Base-by-base conservation (phyloP, 2,797 vertebrate genomes). In the Rhadinocentrus ornatus region DNA sequence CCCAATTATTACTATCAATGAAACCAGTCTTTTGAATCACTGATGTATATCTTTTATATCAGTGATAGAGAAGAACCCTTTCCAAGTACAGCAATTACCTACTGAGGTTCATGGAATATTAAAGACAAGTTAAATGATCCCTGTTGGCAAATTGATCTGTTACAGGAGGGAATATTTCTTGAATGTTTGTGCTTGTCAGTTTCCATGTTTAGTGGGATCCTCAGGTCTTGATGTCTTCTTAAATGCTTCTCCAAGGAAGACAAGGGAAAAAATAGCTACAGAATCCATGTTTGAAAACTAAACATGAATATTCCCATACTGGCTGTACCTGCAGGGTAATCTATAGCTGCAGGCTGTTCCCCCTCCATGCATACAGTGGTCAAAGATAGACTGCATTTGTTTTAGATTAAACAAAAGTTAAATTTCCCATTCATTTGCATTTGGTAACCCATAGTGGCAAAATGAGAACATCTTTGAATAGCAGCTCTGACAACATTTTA, bases 1-100 rank as follows among this genome's bases (percentile, higher is more conserved):
- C 77, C 65, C 4, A 8, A 67, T 78, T 55, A 37, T 79, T 77
- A 81, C 46, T 34, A 80, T 87, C 64, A 31, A 58, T 77, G 58
- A 10, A 3, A 80, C 70, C 0, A 67, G 80, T 75, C 75, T 62
- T 35, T 64, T 6, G 31, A 59, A 65, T 84, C 13, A 22, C n/a
- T 75, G 74, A 34, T 13, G 11, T 59, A 57, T 55, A 15, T 15
- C 37, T 65, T 44, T 69, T 41, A 37, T 62, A 59, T 13, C 34
- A 29, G 3, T 16, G 52, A 24, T 16, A 35, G 5, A 44, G 41
- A 44, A 41, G 16, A 18, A 8, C 20, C 20, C 18, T 2, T 7
- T 18, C 1, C 7, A 39, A 16, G 12, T 15, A 15, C 37, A 16
- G 15, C 16, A 39, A 39, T 39, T 16, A 39, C 35, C 35, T 37